phyloP scores from a whole-genome alignment of 2,888 invertebrate species.

The Metallyticus violacea region DNA sequence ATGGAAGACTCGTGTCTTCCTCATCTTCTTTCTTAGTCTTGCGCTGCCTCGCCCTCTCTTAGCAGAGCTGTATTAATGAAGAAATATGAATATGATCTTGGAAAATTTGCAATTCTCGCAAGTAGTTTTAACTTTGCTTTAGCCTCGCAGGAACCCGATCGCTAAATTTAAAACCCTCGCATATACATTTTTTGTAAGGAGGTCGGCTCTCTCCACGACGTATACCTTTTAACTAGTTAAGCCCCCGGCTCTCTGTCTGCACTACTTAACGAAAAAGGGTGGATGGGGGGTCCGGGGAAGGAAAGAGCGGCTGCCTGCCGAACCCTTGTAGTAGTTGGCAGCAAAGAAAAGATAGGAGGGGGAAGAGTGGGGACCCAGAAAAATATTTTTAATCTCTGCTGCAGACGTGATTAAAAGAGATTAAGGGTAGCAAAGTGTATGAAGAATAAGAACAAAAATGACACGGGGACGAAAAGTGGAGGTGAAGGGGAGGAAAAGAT shows the following conservation, averaged over 20 bases:
- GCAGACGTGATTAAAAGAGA: constrained; percentile 44
- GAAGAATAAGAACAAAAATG: constrained; percentile 15
- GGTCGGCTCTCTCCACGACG: not conserved
- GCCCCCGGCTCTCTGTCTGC: not conserved
- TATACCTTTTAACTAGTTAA: constrained; percentile 25
- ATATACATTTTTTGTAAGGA: constrained; percentile 8
- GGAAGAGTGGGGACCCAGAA: constrained; percentile 24
- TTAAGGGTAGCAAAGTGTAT: constrained; percentile 25
- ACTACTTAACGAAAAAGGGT: not conserved
- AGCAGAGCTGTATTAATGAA: not conserved
- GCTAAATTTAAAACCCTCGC: constrained; percentile 10
- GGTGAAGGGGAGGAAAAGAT: no score
- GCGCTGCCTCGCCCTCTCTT: not conserved
- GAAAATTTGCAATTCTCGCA: not conserved
- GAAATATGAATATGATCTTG: not conserved
- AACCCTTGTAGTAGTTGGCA: not conserved
- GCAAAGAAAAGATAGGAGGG: constrained; percentile 39
- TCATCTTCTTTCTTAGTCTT: not conserved
- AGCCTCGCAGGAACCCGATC: not conserved
- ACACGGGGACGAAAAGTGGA: not conserved
- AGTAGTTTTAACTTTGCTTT: not conserved
- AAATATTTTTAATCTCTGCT: constrained; percentile 43
- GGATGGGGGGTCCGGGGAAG: no score
- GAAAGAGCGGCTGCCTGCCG: not conserved
- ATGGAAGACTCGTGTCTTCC: not conserved